Conservation (phyloP, 1,140 invertebrate species). For the Drosophila pseudoobscura region DNA sequence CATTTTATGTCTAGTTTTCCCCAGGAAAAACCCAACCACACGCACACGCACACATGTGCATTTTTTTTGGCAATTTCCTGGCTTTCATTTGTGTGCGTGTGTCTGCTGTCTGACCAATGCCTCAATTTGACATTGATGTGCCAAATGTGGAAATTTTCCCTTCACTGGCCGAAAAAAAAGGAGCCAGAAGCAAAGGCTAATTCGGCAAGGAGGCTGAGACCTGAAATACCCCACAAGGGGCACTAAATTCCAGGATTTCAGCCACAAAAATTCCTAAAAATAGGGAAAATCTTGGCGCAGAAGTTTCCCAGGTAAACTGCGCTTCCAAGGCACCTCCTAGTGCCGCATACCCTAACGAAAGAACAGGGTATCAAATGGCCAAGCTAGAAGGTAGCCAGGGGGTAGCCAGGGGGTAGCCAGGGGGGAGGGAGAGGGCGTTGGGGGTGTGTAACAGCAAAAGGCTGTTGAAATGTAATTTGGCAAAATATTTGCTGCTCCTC, state of each 20-base stretch:
- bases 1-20: constrained; percentile 75
- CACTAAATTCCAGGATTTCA: no score
- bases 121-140: constrained; percentile 81
- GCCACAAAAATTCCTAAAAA: no score
- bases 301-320: no score
- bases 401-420: no score
- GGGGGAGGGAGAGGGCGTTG: no score
- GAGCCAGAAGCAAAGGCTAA: constrained; percentile 4
- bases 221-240: background rate
- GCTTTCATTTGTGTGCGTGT: constrained; percentile 13
- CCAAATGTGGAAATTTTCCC: constrained; percentile 76
- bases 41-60: constrained; percentile 32
- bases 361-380: no score
- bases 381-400: no score
- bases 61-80: constrained; percentile 74
- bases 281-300: no score
- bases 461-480: constrained; percentile 81
- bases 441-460: constrained; percentile 53
- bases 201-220: background rate
- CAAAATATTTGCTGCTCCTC: constrained; percentile 68
- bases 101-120: constrained; percentile 59
- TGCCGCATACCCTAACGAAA: no score
- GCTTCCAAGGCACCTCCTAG: no score
- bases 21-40: constrained; percentile 18
- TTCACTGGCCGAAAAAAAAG: constrained; percentile 39